Evolutionary conservation across 2,888 invertebrate species (phyloP).

Genomic region (Xylota segnis): DNA sequence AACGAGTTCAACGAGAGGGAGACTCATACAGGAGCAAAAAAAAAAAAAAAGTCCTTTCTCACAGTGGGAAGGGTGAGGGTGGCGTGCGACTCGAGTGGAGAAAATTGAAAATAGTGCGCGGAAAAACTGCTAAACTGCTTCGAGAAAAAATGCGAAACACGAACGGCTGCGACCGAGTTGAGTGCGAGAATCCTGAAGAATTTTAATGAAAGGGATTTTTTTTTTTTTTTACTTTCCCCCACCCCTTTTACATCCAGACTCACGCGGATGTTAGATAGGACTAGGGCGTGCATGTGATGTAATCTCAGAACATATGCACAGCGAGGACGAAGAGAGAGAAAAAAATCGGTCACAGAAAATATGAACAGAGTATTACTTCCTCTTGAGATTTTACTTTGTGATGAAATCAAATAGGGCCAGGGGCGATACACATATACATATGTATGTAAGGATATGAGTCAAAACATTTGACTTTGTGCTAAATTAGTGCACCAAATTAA

Average conservation of each 20-base stretch:
- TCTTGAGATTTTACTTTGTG: slow-evolving; percentile 34
- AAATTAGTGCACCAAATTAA: background rate
- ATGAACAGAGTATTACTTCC: slow-evolving; percentile 34
- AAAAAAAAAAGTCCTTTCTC: slow-evolving; percentile 52
- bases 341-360: slow-evolving; percentile 18
- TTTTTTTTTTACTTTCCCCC: too few species aligned
- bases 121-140: slow-evolving; percentile 17
- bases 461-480: background rate
- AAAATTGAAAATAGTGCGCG: slow-evolving; percentile 58
- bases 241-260: slow-evolving; percentile 3
- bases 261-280: slow-evolving; percentile 12
- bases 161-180: slow-evolving; percentile 56
- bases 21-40: slow-evolving; percentile 17
- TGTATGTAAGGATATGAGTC: background rate
- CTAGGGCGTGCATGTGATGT: slow-evolving; percentile 17
- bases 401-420: background rate
- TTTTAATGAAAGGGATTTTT: slow-evolving; percentile 65
- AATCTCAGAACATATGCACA: slow-evolving; percentile 24
- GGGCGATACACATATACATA: background rate
- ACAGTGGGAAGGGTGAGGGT: slow-evolving; percentile 2
- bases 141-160: slow-evolving; percentile 54
- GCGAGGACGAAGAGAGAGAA: background rate
- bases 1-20: slow-evolving; percentile 50
- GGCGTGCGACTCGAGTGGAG: slow-evolving; percentile 13
- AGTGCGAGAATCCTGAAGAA: slow-evolving; percentile 46